Conservation (phyloP, 2,888 invertebrate genomes). For the Caenorhabditis macrosperma region DNA sequence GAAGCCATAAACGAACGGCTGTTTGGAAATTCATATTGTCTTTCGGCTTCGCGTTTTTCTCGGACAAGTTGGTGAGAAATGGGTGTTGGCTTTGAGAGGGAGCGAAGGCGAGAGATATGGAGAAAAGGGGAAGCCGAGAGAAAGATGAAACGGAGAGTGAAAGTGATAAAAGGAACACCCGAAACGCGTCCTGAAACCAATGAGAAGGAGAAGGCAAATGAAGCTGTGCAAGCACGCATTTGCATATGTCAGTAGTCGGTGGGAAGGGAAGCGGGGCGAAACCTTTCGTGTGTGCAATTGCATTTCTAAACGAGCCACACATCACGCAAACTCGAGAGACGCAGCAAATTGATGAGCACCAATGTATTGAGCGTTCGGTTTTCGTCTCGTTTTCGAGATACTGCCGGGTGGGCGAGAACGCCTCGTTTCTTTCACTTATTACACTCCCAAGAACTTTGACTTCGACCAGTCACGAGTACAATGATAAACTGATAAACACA, state of each 20-base stretch:
- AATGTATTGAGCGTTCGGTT: conserved; percentile 35
- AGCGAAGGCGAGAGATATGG: neutral
- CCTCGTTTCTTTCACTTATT: too few relatives aligned
- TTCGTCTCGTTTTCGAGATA: too few relatives aligned
- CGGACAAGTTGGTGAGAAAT: neutral
- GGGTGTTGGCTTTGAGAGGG: neutral
- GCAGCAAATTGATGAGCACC: conserved; percentile 38
- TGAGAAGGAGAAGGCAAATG: neutral
- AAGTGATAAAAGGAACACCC: neutral
- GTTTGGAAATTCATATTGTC: neutral
- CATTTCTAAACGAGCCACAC: conserved; percentile 7
- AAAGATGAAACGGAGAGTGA: neutral
- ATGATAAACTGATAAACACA: too few relatives aligned
- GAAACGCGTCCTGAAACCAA: too few relatives aligned
- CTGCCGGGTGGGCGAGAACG: too few relatives aligned
- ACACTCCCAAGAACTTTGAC: too few relatives aligned
- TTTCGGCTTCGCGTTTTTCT: neutral
- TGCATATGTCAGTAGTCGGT: conserved; percentile 40
- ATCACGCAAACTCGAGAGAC: conserved; percentile 1
- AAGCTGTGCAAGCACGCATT: conserved; percentile 17
- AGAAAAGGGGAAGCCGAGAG: neutral
- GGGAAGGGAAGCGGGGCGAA: conserved; percentile 1
- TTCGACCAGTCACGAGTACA: too few relatives aligned
- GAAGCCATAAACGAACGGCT: conserved; percentile 1
- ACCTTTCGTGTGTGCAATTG: conserved; percentile 35